These are phyloP conservation scores for Vespertilio murinus DNA, from an alignment of 2,797 vertebrate species.

Conservation along the genomic window DNA sequence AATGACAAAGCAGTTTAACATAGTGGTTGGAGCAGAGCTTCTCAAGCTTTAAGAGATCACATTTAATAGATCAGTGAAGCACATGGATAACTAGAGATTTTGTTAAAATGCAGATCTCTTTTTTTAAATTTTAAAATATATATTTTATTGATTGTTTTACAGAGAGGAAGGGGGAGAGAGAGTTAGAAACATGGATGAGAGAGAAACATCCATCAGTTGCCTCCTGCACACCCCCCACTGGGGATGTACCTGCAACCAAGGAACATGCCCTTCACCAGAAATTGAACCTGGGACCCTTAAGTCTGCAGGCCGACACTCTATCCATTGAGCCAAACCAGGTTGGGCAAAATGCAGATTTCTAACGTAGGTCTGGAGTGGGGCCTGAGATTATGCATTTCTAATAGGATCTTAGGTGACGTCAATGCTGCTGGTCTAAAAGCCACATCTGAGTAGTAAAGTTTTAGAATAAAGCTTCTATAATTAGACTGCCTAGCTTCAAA, in stretches of 20 bases:
- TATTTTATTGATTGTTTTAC: no score
- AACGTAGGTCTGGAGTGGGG: not conserved
- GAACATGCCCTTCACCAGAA: no score
- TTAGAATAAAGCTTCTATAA: not conserved
- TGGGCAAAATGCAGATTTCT: slow-evolving; percentile 7
- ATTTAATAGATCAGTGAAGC: not conserved
- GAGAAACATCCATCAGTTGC: no score
- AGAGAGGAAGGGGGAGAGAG: no score
- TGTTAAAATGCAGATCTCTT: not conserved
- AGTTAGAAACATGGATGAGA: no score
- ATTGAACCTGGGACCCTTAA: no score
- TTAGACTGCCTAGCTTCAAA: slow-evolving; percentile 1
- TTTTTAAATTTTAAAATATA: no score
- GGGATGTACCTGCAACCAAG: no score
- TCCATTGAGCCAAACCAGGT: no score
- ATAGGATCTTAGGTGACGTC: not conserved
- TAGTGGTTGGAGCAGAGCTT: not conserved
- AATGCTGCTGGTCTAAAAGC: not conserved
- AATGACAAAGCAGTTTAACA: not conserved
- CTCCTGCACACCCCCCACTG: no score
- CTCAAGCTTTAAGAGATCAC: not conserved
- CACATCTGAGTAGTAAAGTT: not conserved
- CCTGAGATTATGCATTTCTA: not conserved
- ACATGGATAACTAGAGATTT: not conserved
- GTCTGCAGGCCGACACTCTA: no score